These are phyloP conservation scores for Exaiptasia diaphana DNA, from an alignment of 64 coral and sea anemone genomes.

Conservation along the genomic window DNA sequence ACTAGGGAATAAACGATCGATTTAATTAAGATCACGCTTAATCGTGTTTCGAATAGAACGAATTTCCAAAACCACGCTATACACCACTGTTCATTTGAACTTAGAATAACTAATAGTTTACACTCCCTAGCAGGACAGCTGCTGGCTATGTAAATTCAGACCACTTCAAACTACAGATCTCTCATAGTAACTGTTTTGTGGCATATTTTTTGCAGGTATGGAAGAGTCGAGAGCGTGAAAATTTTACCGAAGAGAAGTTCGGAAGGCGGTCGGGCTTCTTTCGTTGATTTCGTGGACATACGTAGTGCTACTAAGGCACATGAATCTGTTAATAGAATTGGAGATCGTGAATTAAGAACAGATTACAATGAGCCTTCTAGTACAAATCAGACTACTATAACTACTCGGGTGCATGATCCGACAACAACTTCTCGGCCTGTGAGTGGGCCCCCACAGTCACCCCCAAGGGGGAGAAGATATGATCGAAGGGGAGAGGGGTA, in stretches of 20 bases:
- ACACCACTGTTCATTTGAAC: too few relatives aligned
- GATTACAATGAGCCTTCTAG: constrained; percentile 93
- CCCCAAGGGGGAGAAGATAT: constrained; percentile 64
- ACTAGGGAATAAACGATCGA: too few relatives aligned
- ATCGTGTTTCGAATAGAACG: too few relatives aligned
- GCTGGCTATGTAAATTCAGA: too few relatives aligned
- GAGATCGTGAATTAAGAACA: constrained; percentile 90
- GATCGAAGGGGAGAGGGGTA: constrained; percentile 85
- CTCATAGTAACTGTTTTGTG: too few relatives aligned
- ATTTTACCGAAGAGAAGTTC: constrained; percentile 86
- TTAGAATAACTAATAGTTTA: too few relatives aligned
- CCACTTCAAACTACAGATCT: too few relatives aligned
- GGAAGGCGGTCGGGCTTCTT: constrained; percentile 90
- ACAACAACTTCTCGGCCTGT: constrained; percentile 27
- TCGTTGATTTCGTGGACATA: constrained; percentile 99
- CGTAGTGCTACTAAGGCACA: constrained; percentile 97
- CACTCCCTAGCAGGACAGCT: too few relatives aligned
- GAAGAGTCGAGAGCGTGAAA: constrained; percentile 89
- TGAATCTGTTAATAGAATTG: constrained; percentile 89
- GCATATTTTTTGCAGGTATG: constrained; percentile 64
- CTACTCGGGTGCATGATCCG: constrained; percentile 67
- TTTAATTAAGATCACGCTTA: too few relatives aligned
- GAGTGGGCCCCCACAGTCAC: constrained; percentile 36
- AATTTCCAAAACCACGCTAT: too few relatives aligned
- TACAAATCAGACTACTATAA: constrained; percentile 32